Conservation (phyloP, 2,113 vertebrate species). For the Oreochromis aureus region DNA sequence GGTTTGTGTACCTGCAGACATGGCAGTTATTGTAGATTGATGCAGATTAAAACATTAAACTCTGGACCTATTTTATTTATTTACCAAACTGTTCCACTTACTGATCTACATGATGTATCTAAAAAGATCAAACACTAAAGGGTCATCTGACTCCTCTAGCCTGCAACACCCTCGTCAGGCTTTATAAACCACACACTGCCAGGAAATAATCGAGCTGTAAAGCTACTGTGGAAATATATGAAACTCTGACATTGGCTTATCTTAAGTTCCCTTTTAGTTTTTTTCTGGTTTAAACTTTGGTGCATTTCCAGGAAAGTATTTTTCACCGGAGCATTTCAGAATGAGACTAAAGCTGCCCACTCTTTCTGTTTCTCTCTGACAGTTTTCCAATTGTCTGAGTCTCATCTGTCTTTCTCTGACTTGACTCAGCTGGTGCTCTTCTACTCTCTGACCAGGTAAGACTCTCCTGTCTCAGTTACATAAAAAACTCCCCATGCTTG, state of each 20-base stretch:
- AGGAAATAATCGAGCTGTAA: not conserved
- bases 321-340: not conserved
- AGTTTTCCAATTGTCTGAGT: slow-evolving; percentile 75
- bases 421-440: slow-evolving; percentile 78
- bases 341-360: not conserved
- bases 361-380: not conserved
- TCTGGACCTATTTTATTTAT: not conserved
- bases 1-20: not conserved
- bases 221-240: not conserved
- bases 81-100: not conserved
- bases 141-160: not conserved
- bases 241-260: not conserved
- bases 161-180: not conserved
- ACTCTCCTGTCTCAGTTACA: not conserved
- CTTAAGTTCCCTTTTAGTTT: not conserved
- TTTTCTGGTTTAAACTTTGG: not conserved
- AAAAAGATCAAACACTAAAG: not conserved
- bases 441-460: slow-evolving; percentile 81
- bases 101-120: not conserved
- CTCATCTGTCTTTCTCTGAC: slow-evolving; percentile 76
- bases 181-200: not conserved
- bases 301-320: not conserved
- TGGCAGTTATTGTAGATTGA: not conserved
- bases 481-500: not conserved
- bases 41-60: not conserved